Conservation (phyloP, 2,113 vertebrate genomes). For the Tragelaphus scriptus region DNA sequence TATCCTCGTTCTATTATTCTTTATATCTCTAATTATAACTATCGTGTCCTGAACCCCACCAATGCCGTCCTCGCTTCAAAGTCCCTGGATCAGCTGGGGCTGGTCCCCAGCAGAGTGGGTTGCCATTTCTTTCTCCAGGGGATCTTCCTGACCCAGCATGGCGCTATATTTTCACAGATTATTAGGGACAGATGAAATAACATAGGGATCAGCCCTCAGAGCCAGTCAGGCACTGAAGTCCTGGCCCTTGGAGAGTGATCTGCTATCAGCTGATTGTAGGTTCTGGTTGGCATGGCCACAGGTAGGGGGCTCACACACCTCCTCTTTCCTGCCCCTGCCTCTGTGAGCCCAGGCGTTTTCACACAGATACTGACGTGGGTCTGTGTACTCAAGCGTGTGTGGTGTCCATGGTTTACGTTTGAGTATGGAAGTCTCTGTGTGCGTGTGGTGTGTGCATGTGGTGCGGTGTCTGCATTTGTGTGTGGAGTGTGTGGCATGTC, state of each 20-base stretch:
- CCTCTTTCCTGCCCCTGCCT: background rate
- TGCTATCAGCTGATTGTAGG: fast-evolving
- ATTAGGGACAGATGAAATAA: background rate
- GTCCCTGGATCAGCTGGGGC: too few species aligned
- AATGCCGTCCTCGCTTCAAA: too few species aligned
- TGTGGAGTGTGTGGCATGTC: background rate
- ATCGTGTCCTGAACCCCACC: too few species aligned
- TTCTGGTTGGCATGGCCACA: background rate
- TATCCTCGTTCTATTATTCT: too few species aligned
- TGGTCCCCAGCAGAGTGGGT: background rate
- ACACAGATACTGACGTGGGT: background rate
- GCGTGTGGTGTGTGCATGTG: background rate
- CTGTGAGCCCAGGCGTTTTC: background rate
- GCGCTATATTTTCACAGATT: background rate
- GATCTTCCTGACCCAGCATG: background rate
- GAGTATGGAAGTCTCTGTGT: background rate
- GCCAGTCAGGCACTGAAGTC: background rate
- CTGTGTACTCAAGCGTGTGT: background rate
- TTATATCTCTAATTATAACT: too few species aligned
- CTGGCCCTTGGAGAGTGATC: background rate
- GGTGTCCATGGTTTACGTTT: background rate
- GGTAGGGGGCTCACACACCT: background rate
- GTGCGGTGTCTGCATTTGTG: background rate
- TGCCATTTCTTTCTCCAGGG: background rate
- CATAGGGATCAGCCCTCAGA: too few species aligned